These are phyloP conservation scores for Nomada hirtipes DNA, from an alignment of 2,888 invertebrate genomes.

Conservation along the genomic window DNA sequence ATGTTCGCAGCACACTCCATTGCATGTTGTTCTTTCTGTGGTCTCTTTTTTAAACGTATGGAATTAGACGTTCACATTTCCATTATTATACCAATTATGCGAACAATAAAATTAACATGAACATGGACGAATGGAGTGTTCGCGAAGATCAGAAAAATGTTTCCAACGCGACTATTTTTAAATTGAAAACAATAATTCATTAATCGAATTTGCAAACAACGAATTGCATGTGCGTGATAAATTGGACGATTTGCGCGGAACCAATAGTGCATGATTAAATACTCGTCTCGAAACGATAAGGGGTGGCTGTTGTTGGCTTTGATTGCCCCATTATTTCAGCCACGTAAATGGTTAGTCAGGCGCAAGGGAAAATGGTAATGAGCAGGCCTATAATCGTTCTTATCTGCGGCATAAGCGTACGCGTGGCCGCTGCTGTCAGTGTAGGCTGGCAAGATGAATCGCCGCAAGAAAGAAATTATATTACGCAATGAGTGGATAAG, in stretches of 20 bases:
- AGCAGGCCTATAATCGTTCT: conserved; percentile 72
- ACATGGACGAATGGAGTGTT: too few relatives aligned
- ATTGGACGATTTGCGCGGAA: conserved; percentile 24
- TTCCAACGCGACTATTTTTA: too few relatives aligned
- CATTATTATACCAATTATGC: background rate
- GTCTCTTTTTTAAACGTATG: background rate
- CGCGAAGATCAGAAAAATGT: too few relatives aligned
- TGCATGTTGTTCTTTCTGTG: background rate
- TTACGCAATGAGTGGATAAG: conserved; percentile 48
- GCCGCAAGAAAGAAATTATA: conserved; percentile 63
- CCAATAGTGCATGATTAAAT: conserved; percentile 61
- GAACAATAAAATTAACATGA: too few relatives aligned
- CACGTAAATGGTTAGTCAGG: conserved; percentile 62
- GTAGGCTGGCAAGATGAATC: conserved; percentile 47
- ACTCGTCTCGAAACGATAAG: conserved; percentile 61
- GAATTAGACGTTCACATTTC: background rate
- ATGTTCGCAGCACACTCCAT: background rate
- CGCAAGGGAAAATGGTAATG: conserved; percentile 72
- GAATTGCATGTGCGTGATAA: background rate
- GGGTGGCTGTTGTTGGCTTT: conserved; percentile 69
- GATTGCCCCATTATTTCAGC: conserved; percentile 72
- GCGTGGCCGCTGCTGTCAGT: conserved; percentile 39
- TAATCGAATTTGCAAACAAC: too few relatives aligned
- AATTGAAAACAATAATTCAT: background rate
- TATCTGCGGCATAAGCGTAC: conserved; percentile 66